These are phyloP conservation scores for Myripristis jacobus DNA, from an alignment of 2,797 vertebrate genomes.

Conservation along the genomic window DNA sequence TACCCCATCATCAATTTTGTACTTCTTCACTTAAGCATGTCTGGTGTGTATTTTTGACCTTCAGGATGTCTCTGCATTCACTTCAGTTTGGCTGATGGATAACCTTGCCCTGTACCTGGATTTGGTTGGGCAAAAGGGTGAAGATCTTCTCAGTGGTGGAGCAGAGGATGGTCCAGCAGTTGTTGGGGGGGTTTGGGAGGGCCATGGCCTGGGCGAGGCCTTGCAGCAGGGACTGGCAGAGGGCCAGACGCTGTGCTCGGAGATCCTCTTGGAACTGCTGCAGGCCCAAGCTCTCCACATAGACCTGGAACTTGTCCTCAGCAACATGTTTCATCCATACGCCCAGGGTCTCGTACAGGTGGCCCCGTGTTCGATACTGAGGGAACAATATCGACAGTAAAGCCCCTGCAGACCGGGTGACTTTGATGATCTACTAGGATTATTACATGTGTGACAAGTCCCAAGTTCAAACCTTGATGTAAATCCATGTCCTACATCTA, in stretches of 20 bases:
- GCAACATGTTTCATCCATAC: constrained; percentile 93
- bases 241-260: constrained; percentile 52
- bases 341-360: constrained; percentile 84
- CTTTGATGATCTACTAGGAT: no score
- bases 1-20: no score
- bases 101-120: constrained; percentile 82
- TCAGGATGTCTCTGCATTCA: no score
- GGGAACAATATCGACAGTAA: constrained; percentile 3
- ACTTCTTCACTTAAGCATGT: no score
- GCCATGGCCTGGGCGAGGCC: constrained; percentile 91
- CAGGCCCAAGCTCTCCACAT: constrained; percentile 85
- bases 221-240: constrained; percentile 83
- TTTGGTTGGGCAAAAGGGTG: constrained; percentile 86
- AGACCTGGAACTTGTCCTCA: constrained; percentile 91
- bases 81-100: no score
- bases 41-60: no score
- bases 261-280: constrained; percentile 84
- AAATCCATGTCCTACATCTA: no score
- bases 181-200: constrained; percentile 87
- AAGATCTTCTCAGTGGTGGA: constrained; percentile 88
- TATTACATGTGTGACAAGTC: no score
- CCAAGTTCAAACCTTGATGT: no score
- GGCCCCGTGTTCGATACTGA: constrained; percentile 84
- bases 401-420: no score
- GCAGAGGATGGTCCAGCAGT: constrained; percentile 89